Percentiles rank a stretch among this genome's conserved stretches.
Evolutionary conservation across 2,113 vertebrate species (phyloP).

Genomic region (Pygoscelis antarcticus): DNA sequence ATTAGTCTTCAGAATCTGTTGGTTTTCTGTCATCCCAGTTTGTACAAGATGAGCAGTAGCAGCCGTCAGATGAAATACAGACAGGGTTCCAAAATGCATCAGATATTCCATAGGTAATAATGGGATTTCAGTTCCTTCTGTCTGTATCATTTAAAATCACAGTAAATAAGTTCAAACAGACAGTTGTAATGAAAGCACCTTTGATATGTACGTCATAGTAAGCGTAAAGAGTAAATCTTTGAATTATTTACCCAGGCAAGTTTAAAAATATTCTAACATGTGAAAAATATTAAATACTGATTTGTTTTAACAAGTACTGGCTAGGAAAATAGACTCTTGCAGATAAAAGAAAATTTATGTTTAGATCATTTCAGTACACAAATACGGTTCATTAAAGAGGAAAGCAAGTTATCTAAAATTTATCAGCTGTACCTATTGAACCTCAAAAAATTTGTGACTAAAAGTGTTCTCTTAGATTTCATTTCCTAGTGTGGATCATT

Average conservation of each 20-base stretch:
- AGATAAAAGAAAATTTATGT: not conserved
- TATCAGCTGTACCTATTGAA: not conserved
- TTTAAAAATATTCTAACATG: not conserved
- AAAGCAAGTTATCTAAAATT: not conserved
- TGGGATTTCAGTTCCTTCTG: not conserved
- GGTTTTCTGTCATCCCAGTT: not conserved
- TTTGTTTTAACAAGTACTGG: not conserved
- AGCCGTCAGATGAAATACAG: not conserved
- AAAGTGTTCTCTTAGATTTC: not conserved
- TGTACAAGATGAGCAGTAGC: not conserved
- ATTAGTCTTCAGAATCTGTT: not conserved
- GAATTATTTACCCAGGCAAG: not conserved
- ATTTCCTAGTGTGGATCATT: not conserved
- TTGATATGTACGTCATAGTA: not conserved
- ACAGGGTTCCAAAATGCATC: not conserved
- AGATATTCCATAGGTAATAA: not conserved
- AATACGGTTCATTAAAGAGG: not conserved
- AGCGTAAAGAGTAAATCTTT: not conserved
- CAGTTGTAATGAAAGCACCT: not conserved
- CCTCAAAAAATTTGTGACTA: not conserved
- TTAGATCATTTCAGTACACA: not conserved
- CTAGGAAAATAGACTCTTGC: not conserved
- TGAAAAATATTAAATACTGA: not conserved
- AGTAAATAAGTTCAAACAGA: not conserved
- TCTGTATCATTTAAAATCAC: conserved; percentile 13